A percentile compares a stretch with the other conserved stretches of the same genome.
Evolutionary conservation across 2,113 vertebrate species (phyloP).

Genomic region (Dipodomys stephensi): DNA sequence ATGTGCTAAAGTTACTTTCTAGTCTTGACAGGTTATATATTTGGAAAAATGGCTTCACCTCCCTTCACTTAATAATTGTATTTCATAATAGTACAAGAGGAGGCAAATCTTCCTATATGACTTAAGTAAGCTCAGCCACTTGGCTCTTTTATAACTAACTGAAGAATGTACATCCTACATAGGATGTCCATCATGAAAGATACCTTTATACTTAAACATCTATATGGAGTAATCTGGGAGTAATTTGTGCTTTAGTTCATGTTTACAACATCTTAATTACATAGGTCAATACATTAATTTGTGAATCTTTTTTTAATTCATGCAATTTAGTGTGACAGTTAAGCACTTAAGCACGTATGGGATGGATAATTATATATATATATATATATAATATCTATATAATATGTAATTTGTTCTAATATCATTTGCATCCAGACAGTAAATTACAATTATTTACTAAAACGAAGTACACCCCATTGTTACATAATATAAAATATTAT

Average conservation of each 20-base stretch:
- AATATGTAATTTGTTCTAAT: neutral
- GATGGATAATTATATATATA: neutral
- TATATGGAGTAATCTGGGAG: neutral
- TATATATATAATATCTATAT: neutral
- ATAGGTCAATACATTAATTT: constrained; percentile 26
- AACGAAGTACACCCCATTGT: neutral
- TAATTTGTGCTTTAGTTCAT: neutral
- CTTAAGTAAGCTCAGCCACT: neutral
- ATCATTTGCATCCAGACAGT: neutral
- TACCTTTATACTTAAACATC: neutral
- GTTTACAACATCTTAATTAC: neutral
- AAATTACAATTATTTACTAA: neutral
- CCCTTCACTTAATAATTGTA: neutral
- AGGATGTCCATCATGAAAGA: neutral
- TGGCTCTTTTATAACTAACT: neutral
- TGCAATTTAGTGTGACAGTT: neutral
- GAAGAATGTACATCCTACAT: neutral
- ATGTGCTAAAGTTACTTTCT: too few relatives aligned
- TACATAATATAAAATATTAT: neutral
- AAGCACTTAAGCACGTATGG: neutral
- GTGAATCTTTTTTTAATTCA: neutral
- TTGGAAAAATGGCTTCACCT: neutral
- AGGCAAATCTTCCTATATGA: neutral
- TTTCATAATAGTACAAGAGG: neutral
- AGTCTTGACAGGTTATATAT: neutral